These are phyloP conservation scores for Tuta absoluta DNA, from an alignment of 2,888 invertebrate genomes.

Conservation along the genomic window DNA sequence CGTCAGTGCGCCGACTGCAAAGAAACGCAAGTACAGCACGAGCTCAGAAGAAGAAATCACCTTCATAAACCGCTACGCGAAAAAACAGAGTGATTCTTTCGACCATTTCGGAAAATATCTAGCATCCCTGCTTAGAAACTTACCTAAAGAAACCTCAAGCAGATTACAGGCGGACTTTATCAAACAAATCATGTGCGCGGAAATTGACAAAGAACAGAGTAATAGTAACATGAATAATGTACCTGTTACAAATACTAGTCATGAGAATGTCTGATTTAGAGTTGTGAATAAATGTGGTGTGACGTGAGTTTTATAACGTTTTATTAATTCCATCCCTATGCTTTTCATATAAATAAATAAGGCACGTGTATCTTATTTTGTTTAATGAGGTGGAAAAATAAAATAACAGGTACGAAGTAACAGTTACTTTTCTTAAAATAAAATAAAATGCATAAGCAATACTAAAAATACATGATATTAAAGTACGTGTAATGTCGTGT, in stretches of 20 bases:
- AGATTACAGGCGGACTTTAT: slow-evolving; percentile 50
- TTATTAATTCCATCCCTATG: not conserved
- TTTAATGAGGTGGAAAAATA: not conserved
- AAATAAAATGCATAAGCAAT: too few species aligned
- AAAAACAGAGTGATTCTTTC: slow-evolving; percentile 37
- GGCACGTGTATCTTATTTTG: too few species aligned
- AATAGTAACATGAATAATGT: not conserved
- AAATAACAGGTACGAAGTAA: not conserved
- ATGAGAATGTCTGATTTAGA: not conserved
- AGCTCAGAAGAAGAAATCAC: slow-evolving; percentile 36
- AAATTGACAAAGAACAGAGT: not conserved
- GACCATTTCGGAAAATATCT: slow-evolving; percentile 51
- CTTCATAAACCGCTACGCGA: slow-evolving; percentile 32
- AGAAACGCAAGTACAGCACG: slow-evolving; percentile 13
- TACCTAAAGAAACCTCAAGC: slow-evolving; percentile 46
- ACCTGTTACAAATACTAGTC: slow-evolving; percentile 3
- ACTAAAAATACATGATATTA: too few species aligned
- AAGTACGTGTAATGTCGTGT: too few species aligned
- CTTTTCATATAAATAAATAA: not conserved
- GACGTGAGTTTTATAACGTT: not conserved
- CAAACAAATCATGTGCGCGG: slow-evolving; percentile 37
- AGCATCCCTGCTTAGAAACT: slow-evolving; percentile 45
- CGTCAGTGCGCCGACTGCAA: not conserved
- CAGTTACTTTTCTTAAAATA: not conserved
- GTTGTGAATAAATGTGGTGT: not conserved